Percentiles rank a stretch among this genome's conserved stretches.
These are phyloP conservation scores for Sebastes taczanowskii DNA, from an alignment of 2,797 vertebrate genomes.

Conservation along the genomic window DNA sequence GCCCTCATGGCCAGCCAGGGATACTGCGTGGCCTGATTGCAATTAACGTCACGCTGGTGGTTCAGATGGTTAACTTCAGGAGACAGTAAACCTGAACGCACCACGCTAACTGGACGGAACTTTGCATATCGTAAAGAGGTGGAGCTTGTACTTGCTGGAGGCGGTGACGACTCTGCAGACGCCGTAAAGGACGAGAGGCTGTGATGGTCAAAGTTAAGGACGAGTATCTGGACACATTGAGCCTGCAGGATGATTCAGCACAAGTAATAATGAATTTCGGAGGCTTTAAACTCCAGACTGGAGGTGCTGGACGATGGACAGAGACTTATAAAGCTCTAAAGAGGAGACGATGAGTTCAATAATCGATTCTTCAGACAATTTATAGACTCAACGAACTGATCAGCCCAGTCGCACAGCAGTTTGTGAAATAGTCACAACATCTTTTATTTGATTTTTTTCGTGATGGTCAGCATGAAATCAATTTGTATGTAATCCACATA, in stretches of 20 bases:
- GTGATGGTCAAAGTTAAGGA: neutral
- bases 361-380: neutral
- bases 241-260: neutral
- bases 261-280: neutral
- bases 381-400: neutral
- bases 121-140: too few relatives aligned
- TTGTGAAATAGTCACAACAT: too few relatives aligned
- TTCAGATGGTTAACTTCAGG: neutral
- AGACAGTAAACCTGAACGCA: neutral
- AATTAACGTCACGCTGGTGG: neutral
- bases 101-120: neutral
- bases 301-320: neutral
- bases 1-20: slow-evolving; percentile 83
- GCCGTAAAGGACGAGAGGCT: neutral
- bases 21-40: slow-evolving; percentile 37
- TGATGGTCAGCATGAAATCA: too few relatives aligned
- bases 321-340: neutral
- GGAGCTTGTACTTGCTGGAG: neutral
- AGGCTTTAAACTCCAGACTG: neutral
- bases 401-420: too few relatives aligned
- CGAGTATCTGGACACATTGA: neutral
- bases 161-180: neutral
- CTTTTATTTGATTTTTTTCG: too few relatives aligned
- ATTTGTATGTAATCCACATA: too few relatives aligned
- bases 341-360: neutral